A percentile compares a stretch with the other conserved stretches of the same genome.
phyloP scores from a whole-genome alignment of 2,888 invertebrate species.

The Biston stratarius region DNA sequence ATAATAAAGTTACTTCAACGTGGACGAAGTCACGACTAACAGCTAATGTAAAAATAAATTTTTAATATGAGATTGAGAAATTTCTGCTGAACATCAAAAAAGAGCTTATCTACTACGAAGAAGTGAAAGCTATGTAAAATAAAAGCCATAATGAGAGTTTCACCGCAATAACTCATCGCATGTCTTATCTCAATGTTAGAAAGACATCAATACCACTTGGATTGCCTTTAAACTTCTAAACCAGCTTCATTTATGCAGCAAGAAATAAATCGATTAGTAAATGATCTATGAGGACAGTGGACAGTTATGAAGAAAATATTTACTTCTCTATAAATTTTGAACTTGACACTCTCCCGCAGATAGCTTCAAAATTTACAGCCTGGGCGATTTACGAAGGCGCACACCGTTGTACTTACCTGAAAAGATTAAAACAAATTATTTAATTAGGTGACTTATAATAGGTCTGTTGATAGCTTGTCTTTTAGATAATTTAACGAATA shows the following conservation, averaged over 20 bases:
- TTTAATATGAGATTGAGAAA: neutral
- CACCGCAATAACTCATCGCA: constrained; percentile 19
- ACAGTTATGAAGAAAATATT: constrained; percentile 23
- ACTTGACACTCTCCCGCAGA: neutral
- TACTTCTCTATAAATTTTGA: constrained; percentile 26
- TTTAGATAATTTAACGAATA: neutral
- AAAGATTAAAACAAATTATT: neutral
- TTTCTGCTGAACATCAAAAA: neutral
- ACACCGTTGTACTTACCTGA: too few species aligned
- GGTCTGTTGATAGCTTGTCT: too few species aligned
- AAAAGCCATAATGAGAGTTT: constrained; percentile 14
- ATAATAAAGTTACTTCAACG: too few species aligned
- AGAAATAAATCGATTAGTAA: constrained; percentile 38
- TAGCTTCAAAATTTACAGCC: too few species aligned
- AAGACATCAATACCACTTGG: constrained; percentile 32
- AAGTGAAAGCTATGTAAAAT: constrained; percentile 19
- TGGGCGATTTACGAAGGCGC: too few species aligned
- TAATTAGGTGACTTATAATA: too few species aligned
- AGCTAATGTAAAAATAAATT: too few species aligned
- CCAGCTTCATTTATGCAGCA: constrained; percentile 44
- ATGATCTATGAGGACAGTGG: constrained; percentile 15
- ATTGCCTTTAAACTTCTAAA: constrained; percentile 32
- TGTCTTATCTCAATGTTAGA: constrained; percentile 32
- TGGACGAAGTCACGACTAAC: too few species aligned
- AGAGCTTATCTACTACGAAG: neutral